Evolutionary conservation across 2,888 invertebrate species (phyloP).

Genomic region (Melipona beecheii): DNA sequence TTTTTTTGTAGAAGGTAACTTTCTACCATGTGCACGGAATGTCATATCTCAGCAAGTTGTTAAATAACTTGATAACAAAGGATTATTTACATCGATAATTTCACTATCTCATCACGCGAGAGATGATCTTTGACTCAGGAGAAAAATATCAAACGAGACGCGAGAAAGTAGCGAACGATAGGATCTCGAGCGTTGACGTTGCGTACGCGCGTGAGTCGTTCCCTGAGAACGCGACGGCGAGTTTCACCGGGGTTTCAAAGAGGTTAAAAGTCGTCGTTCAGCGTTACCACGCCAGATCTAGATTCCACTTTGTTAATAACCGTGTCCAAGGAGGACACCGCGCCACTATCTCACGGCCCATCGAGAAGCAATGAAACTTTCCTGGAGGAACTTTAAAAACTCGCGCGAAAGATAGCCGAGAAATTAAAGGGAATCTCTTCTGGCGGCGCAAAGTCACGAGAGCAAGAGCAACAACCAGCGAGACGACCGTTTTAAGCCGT

Average conservation of each 20-base stretch:
- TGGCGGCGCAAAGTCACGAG: constrained; percentile 1
- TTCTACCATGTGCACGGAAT: rapidly evolving
- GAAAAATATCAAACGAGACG: background rate
- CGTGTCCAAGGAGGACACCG: constrained; percentile 22
- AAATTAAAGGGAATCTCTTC: constrained; percentile 23
- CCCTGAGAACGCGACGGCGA: constrained; percentile 36
- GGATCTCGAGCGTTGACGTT: constrained; percentile 23
- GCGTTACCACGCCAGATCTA: constrained; percentile 41
- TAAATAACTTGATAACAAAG: background rate
- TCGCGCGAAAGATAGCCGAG: constrained; percentile 18
- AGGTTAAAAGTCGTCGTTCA: constrained; percentile 51
- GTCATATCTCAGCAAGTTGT: background rate
- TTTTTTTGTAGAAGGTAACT: background rate
- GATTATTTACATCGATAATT: too few species aligned
- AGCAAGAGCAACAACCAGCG: constrained; percentile 23
- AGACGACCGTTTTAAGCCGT: background rate
- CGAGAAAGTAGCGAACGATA: constrained; percentile 34
- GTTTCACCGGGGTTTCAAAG: constrained; percentile 44
- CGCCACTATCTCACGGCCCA: constrained; percentile 47
- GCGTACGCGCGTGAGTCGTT: constrained; percentile 25
- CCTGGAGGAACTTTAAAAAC: constrained; percentile 36
- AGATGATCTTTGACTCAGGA: background rate
- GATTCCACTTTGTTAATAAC: constrained; percentile 65
- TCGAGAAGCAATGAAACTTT: constrained; percentile 57
- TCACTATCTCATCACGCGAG: background rate